These are phyloP conservation scores for Drosophila barbarae DNA, from an alignment of 2,888 invertebrate genomes.

Conservation along the genomic window DNA sequence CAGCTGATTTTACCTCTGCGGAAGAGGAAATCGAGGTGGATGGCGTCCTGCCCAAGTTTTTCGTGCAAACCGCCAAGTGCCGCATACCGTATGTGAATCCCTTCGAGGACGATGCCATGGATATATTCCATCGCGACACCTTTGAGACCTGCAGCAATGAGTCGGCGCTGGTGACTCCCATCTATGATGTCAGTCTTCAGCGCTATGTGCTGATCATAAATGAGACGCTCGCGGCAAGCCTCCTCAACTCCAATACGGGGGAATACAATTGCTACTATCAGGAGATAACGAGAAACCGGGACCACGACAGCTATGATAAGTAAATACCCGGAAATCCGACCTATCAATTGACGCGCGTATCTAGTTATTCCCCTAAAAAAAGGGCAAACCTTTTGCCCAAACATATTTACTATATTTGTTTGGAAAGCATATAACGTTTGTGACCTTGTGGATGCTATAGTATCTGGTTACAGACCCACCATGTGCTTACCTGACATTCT, in stretches of 20 bases:
- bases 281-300: slow-evolving; percentile 56
- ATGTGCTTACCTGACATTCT: background rate
- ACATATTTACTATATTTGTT: background rate
- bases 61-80: slow-evolving; percentile 81
- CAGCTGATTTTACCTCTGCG: background rate
- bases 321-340: slow-evolving; percentile 25
- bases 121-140: slow-evolving; percentile 80
- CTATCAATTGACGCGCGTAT: background rate
- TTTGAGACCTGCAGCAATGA: slow-evolving; percentile 81
- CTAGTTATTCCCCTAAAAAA: background rate
- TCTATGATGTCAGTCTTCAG: slow-evolving; percentile 47
- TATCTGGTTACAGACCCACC: background rate
- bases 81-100: slow-evolving; percentile 83
- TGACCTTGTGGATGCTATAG: background rate
- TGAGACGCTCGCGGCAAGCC: slow-evolving; percentile 43
- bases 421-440: background rate
- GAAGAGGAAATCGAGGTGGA: background rate
- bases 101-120: slow-evolving; percentile 80
- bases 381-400: background rate
- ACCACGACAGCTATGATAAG: slow-evolving; percentile 48
- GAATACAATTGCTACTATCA: slow-evolving; percentile 74
- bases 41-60: slow-evolving; percentile 23
- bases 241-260: slow-evolving; percentile 45
- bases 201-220: slow-evolving; percentile 58
- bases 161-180: slow-evolving; percentile 50